These are phyloP conservation scores for Orussus abietinus DNA, from an alignment of 1,140 invertebrate species.

Conservation along the genomic window DNA sequence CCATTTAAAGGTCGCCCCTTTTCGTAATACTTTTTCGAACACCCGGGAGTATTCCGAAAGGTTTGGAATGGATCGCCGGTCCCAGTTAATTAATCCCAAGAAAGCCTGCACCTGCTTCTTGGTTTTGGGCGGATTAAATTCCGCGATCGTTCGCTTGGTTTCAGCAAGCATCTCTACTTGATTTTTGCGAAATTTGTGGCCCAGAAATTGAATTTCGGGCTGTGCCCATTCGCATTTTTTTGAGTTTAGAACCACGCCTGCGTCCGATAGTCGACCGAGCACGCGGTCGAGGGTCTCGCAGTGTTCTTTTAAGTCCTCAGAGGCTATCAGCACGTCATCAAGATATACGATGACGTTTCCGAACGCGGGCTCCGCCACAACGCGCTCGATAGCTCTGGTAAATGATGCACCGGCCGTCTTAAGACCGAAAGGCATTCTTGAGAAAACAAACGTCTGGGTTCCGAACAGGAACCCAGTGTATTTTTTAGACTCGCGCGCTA, in stretches of 20 bases:
- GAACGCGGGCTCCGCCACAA: conserved; percentile 25
- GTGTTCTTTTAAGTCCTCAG: conserved; percentile 21
- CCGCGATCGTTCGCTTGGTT: conserved; percentile 36
- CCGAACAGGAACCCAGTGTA: conserved; percentile 33
- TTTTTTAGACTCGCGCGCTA: conserved; percentile 27
- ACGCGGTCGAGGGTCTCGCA: conserved; percentile 12
- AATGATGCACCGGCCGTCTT: conserved; percentile 45
- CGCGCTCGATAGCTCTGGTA: conserved; percentile 30
- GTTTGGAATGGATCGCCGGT: neutral
- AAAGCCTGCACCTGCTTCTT: conserved; percentile 16
- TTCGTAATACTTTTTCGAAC: conserved; percentile 1
- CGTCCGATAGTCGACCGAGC: conserved; percentile 19
- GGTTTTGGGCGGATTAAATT: conserved; percentile 31
- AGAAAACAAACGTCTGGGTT: conserved; percentile 48
- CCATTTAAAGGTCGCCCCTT: conserved; percentile 18
- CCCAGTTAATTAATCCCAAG: conserved; percentile 8
- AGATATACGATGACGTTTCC: conserved; percentile 25
- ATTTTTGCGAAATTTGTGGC: conserved; percentile 29
- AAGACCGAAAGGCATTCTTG: conserved; percentile 50
- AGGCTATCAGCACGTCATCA: conserved; percentile 37
- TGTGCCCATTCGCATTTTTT: conserved; percentile 35
- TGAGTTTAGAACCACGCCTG: conserved; percentile 32
- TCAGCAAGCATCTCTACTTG: conserved; percentile 30
- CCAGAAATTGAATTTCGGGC: conserved; percentile 31
- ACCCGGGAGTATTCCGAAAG: neutral